These are phyloP conservation scores for Chaetodon auriga DNA, from an alignment of 2,113 vertebrate genomes.

Conservation along the genomic window DNA sequence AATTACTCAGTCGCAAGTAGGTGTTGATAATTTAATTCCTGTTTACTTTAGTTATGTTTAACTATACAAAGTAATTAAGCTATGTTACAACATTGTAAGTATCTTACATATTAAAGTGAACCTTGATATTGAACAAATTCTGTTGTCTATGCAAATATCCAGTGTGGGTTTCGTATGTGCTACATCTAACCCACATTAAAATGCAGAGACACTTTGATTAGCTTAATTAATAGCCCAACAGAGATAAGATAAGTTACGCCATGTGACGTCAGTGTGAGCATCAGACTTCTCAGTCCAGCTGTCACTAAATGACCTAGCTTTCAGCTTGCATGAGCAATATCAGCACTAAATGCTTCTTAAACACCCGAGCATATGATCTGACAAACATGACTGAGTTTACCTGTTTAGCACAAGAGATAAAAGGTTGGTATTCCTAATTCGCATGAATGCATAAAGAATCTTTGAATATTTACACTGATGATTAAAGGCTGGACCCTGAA, in stretches of 20 bases:
- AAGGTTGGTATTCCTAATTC: not conserved
- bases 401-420: not conserved
- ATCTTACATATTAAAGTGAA: not conserved
- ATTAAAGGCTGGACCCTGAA: not conserved
- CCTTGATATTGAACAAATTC: not conserved
- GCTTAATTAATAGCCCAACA: not conserved
- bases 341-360: not conserved
- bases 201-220: not conserved
- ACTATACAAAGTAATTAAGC: not conserved
- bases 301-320: not conserved
- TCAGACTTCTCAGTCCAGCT: not conserved
- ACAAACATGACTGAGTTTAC: not conserved
- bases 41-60: not conserved
- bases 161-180: not conserved
- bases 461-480: not conserved
- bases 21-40: conserved; percentile 10
- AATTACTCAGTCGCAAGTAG: conserved; percentile 12
- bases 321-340: not conserved
- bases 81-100: not conserved
- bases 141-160: not conserved
- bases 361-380: not conserved
- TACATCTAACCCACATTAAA: not conserved
- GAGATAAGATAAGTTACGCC: not conserved
- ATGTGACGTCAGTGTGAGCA: too few relatives aligned
- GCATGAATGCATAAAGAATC: not conserved